Conservation (phyloP, 2,888 invertebrate species). For the Idaea biselata region DNA sequence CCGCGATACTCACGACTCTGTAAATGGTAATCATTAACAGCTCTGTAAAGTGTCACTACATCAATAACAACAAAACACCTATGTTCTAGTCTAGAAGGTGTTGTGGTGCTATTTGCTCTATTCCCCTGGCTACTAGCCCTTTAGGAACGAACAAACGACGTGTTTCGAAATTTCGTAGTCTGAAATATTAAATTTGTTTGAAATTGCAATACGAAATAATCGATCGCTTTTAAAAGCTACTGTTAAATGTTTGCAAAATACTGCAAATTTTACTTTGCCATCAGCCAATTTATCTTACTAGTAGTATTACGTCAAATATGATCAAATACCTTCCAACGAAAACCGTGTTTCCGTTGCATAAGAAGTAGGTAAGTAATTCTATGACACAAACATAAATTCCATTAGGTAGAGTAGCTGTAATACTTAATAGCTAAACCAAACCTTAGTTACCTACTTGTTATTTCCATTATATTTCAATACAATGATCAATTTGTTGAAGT, state of each 20-base stretch:
- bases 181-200: too few species aligned
- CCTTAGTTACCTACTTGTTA: not conserved
- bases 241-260: not conserved
- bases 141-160: too few species aligned
- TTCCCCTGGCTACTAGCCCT: not conserved
- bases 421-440: not conserved
- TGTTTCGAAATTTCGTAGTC: too few species aligned
- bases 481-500: not conserved
- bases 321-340: not conserved
- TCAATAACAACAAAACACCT: not conserved
- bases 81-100: not conserved
- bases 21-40: constrained; percentile 42
- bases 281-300: not conserved
- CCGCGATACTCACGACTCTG: constrained; percentile 49
- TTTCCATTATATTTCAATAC: not conserved
- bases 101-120: not conserved
- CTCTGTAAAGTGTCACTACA: constrained; percentile 2
- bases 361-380: not conserved
- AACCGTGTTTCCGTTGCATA: not conserved
- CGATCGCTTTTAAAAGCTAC: too few species aligned
- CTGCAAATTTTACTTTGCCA: not conserved
- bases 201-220: too few species aligned
- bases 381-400: not conserved
- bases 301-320: not conserved
- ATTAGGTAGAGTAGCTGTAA: not conserved